Percentiles rank a stretch among this genome's conserved stretches.
These are phyloP conservation scores for Poecile atricapillus DNA, from an alignment of 2,113 vertebrate species.

Conservation along the genomic window DNA sequence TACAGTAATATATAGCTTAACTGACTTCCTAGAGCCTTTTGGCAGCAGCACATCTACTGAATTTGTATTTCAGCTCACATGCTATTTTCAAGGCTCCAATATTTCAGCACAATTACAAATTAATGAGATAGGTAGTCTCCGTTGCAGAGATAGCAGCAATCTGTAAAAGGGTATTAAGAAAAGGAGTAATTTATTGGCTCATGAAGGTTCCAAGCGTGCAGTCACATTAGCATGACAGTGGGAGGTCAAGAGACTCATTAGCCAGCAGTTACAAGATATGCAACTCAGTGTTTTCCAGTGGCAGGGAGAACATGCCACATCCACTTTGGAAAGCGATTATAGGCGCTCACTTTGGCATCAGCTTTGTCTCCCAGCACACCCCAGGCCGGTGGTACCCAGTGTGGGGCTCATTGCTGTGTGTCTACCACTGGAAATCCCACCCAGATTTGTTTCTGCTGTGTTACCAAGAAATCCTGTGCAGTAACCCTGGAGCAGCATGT, in stretches of 20 bases:
- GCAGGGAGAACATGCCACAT: background rate
- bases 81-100: background rate
- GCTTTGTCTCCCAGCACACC: background rate
- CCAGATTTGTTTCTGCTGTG: background rate
- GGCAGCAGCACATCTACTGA: background rate
- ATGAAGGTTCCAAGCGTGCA: slow-evolving; percentile 28
- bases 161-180: slow-evolving; percentile 18
- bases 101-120: slow-evolving; percentile 62
- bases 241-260: slow-evolving; percentile 56
- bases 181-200: slow-evolving; percentile 44
- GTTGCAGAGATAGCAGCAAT: slow-evolving; percentile 23
- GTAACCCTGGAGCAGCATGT: background rate
- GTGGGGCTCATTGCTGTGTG: accelerated
- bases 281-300: background rate
- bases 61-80: slow-evolving; percentile 8
- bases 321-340: background rate
- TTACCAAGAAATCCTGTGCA: no score
- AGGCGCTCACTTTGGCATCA: background rate
- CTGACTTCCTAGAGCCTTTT: background rate
- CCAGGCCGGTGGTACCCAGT: background rate
- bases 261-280: background rate
- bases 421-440: background rate
- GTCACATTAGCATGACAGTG: slow-evolving; percentile 5
- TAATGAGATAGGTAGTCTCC: slow-evolving; percentile 55
- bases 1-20: background rate